phyloP scores from a whole-genome alignment of 2,113 vertebrate genomes.

The Henicopernis longicauda region DNA sequence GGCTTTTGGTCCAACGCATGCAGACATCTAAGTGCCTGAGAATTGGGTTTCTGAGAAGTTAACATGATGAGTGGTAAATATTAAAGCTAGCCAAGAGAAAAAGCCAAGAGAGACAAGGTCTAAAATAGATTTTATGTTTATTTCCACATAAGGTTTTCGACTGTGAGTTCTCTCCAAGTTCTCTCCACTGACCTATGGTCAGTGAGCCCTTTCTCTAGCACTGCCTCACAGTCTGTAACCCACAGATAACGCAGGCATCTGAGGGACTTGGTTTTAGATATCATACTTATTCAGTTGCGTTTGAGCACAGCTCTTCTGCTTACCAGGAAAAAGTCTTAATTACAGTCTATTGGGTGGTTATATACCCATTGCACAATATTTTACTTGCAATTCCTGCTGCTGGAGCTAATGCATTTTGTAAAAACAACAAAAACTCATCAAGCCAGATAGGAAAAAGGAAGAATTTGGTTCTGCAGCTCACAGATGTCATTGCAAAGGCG shows the following conservation, averaged over 20 bases:
- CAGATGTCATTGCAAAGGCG: neutral
- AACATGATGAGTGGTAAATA: neutral
- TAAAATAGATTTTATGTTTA: conserved; percentile 40
- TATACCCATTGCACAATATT: neutral
- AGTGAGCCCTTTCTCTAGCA: neutral
- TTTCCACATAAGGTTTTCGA: conserved; percentile 13
- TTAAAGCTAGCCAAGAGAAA: neutral
- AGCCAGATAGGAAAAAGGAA: neutral
- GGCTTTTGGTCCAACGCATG: neutral
- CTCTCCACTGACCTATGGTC: neutral
- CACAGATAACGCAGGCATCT: neutral
- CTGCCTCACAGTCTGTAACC: neutral
- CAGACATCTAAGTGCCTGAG: neutral
- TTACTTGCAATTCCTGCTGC: neutral
- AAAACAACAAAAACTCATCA: neutral
- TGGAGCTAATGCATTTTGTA: neutral
- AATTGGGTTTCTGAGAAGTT: neutral
- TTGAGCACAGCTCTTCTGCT: neutral
- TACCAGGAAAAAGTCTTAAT: neutral
- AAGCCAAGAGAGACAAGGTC: neutral
- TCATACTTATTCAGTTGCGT: neutral
- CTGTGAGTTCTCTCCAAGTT: neutral
- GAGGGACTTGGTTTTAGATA: neutral
- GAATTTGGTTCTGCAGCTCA: neutral
- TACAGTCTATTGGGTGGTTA: neutral